Percentiles rank a stretch among this genome's conserved stretches.
phyloP scores from a whole-genome alignment of 2,113 vertebrate genomes.

The Cercopithecus mona region DNA sequence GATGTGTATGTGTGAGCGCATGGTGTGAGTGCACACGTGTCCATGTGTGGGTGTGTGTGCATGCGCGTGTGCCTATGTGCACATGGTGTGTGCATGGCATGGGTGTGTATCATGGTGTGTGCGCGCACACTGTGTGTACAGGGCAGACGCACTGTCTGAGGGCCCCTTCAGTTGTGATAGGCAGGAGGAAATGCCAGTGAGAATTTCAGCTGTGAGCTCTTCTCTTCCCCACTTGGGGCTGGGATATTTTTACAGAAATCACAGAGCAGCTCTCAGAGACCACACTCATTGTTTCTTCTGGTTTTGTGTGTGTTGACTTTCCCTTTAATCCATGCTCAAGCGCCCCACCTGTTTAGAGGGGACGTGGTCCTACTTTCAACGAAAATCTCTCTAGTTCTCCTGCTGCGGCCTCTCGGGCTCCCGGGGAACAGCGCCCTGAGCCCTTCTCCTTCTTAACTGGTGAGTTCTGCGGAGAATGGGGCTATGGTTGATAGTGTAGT shows the following conservation, averaged over 20 bases:
- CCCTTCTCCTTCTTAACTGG: neutral
- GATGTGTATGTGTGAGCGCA: neutral
- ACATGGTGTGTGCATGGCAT: neutral
- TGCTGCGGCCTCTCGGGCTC: neutral
- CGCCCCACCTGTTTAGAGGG: neutral
- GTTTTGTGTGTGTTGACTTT: neutral
- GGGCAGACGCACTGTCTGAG: neutral
- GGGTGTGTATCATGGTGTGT: neutral
- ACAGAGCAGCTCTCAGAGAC: neutral
- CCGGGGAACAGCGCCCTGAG: neutral
- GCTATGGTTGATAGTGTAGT: too few species aligned
- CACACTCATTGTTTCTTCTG: accelerated
- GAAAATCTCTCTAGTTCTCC: accelerated
- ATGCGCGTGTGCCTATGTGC: accelerated
- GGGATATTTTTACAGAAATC: neutral
- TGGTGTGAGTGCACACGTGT: neutral
- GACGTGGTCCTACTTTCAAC: neutral
- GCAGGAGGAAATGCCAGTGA: accelerated
- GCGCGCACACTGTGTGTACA: neutral
- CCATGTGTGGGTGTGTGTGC: neutral
- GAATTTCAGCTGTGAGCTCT: neutral
- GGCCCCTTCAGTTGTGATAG: neutral
- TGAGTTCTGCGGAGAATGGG: neutral
- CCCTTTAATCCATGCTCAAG: accelerated
- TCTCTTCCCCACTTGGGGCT: neutral